Conservation (phyloP, 2,113 vertebrate species). For the Eulemur macaco region DNA sequence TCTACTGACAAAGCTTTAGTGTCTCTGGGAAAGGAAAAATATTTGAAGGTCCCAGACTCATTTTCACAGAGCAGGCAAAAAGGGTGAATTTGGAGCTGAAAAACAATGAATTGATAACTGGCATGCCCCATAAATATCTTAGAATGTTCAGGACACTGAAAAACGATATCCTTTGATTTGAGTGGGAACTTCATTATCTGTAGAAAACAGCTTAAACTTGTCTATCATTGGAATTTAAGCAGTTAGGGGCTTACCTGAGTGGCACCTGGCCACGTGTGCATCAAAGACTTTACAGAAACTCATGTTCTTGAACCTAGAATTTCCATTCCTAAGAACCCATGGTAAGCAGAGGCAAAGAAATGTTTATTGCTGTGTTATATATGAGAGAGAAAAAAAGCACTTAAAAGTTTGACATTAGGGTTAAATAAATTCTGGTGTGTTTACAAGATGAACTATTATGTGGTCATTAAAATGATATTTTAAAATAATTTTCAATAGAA, state of each 20-base stretch:
- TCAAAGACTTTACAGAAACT: neutral
- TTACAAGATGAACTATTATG: neutral
- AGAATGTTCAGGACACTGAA: neutral
- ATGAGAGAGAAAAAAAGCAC: neutral
- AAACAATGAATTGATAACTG: neutral
- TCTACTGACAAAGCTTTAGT: neutral
- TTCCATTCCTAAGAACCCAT: neutral
- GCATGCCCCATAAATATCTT: neutral
- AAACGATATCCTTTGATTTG: neutral
- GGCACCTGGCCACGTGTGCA: neutral
- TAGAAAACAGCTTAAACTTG: neutral
- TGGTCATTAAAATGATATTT: neutral
- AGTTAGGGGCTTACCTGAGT: neutral
- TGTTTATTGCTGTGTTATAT: neutral
- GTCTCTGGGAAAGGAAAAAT: neutral
- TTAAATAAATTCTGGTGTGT: neutral
- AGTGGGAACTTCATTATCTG: neutral
- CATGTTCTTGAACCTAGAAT: neutral
- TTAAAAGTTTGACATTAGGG: neutral
- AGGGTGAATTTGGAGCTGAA: neutral
- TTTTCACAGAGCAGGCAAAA: conserved; percentile 18
- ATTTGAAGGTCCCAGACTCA: neutral
- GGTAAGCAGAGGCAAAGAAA: neutral
- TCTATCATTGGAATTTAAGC: neutral
- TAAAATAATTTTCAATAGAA: conserved; percentile 17